phyloP scores from a whole-genome alignment of 2,113 vertebrate species.

The Passer domesticus region DNA sequence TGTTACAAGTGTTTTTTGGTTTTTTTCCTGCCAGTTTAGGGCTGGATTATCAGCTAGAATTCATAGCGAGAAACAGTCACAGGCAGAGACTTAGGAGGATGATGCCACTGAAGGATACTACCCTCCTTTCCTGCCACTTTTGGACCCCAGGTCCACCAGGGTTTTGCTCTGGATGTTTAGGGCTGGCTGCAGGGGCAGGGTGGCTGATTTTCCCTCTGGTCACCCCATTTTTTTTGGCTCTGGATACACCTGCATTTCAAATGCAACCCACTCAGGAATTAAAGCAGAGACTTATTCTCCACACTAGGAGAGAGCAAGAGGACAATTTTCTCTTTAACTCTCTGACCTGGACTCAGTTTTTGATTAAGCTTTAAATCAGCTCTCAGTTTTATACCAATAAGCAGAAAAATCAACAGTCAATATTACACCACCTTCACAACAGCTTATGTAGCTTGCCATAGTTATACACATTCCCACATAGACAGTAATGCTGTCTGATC shows the following conservation, averaged over 20 bases:
- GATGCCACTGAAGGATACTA: background rate
- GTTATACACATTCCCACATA: background rate
- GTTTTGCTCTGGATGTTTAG: background rate
- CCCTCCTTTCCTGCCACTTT: background rate
- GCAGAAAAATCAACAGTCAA: background rate
- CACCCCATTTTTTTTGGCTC: fast-evolving
- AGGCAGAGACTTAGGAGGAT: background rate
- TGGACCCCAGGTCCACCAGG: background rate
- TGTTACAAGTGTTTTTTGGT: background rate
- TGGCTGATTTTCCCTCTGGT: background rate
- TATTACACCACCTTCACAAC: background rate
- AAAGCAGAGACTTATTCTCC: background rate
- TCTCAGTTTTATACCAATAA: background rate
- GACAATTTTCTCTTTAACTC: background rate
- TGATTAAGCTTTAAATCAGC: background rate
- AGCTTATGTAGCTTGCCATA: background rate
- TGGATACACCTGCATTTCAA: background rate
- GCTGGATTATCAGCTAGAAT: background rate
- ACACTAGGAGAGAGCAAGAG: background rate
- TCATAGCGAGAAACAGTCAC: background rate
- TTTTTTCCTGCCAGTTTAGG: background rate
- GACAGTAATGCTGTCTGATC: background rate
- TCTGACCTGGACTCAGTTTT: background rate
- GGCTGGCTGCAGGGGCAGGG: background rate
- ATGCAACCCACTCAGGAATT: background rate